Evolutionary conservation across 2,113 vertebrate species (phyloP), one percentile per base, ranked within the genome.

Genomic region (Oreamnos americanus): DNA sequence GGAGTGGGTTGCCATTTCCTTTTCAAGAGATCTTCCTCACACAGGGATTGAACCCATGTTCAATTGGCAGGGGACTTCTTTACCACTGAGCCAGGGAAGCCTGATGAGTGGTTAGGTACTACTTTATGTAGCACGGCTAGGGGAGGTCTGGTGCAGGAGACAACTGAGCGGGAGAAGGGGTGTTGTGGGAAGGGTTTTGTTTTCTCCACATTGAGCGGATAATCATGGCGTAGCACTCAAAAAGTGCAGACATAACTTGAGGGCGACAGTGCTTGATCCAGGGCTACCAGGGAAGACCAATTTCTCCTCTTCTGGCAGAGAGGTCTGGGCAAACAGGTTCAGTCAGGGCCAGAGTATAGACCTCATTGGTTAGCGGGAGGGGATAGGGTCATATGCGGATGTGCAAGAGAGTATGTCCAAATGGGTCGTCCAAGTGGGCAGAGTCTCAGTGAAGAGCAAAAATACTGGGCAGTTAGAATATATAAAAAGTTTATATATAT

Each of bases 321-420:
- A 76, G 23, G 39, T 76, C 71, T 26, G 71, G 67, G 95, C 58
- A 55, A 86, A 33, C 7, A 51, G 55, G 10, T 64, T 58, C 16
- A 21, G 21, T 28, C 2, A 2, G 13, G n/a, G 57, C 2, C 15
- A 64, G 26, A 15, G 39, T 39, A 45, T 55, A 16, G n/a, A 60
- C 7, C 11, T 12, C 6, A 10, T 7, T 55, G 30, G 4, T 7
- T 39, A 7, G 5, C 21, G 21, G 10, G 7, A 62, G 4, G 25
- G 14, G 21, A 8, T 1, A n/a, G 19, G 71, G 36, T 39, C n/a
- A 7, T 15, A 43, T 1, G 4, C 49, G 49, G 25, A 76, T 43
- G 71, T 76, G 39, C 6, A 14, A 43, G n/a, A 76, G 33, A 43
- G 47, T 30, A 15, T 39, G 30, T 58, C 10, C 26, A 71, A 3